Evolutionary conservation across 2,888 invertebrate genomes (phyloP).

Genomic region (Graphium colonna): DNA sequence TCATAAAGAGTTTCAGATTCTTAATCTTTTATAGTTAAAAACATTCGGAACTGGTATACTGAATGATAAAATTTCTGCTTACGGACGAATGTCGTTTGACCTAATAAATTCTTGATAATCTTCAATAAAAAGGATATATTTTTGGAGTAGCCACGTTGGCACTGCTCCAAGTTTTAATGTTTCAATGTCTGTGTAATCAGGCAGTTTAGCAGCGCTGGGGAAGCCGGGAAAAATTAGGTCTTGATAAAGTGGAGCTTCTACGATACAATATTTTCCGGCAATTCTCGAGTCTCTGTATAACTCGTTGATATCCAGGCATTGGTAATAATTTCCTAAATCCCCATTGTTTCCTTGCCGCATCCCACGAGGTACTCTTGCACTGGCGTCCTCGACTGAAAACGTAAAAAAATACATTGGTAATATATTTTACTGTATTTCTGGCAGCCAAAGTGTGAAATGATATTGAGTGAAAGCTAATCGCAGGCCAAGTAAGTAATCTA

Average conservation of each 20-base stretch:
- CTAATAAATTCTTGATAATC: conserved; percentile 7
- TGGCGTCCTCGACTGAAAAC: conserved; percentile 40
- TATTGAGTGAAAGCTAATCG: too few species aligned
- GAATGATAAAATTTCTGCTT: too few species aligned
- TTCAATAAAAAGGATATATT: conserved; percentile 1
- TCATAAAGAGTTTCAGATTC: too few species aligned
- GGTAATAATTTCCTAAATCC: conserved; percentile 45
- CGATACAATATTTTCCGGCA: conserved; percentile 51
- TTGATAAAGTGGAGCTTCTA: conserved; percentile 37
- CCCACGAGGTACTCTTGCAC: conserved; percentile 41
- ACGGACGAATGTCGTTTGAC: too few species aligned
- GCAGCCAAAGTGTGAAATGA: too few species aligned
- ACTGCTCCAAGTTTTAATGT: conserved; percentile 12
- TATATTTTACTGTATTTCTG: too few species aligned
- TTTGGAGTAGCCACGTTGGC: conserved; percentile 7
- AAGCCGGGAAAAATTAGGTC: conserved; percentile 27
- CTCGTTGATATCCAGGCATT: conserved; percentile 41
- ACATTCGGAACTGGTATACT: too few species aligned
- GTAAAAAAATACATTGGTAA: too few species aligned
- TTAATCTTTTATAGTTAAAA: too few species aligned
- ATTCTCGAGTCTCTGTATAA: conserved; percentile 31
- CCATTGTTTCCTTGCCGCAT: conserved; percentile 34
- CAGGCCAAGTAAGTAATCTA: too few species aligned
- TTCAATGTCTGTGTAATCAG: neutral
- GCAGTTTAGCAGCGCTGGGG: conserved; percentile 4